Evolutionary conservation across 2,888 invertebrate genomes (phyloP).

Genomic region (Dasypolia templi): DNA sequence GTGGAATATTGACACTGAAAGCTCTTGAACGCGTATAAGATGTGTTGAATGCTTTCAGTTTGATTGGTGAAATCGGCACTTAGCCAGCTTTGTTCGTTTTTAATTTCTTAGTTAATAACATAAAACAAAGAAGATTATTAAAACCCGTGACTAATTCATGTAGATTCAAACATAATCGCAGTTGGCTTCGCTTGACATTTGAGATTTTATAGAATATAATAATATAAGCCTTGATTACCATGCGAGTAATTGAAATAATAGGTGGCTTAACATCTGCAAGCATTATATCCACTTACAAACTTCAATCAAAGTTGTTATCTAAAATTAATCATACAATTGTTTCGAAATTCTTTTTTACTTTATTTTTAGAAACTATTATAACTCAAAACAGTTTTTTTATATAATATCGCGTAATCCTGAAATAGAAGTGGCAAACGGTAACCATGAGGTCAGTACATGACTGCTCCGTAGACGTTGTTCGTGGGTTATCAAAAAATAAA

Average conservation of each 20-base stretch:
- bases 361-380: too few relatives aligned
- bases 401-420: not conserved
- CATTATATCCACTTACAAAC: conserved; percentile 5
- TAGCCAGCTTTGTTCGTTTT: not conserved
- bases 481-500: too few relatives aligned
- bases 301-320: conserved; percentile 21
- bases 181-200: conserved; percentile 40
- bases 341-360: too few relatives aligned
- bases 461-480: too few relatives aligned
- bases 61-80: too few relatives aligned
- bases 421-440: too few relatives aligned
- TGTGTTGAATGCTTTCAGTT: too few relatives aligned
- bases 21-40: too few relatives aligned
- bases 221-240: conserved; percentile 13
- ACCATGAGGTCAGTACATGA: too few relatives aligned
- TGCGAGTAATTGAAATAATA: conserved; percentile 39
- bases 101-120: not conserved
- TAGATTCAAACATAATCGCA: not conserved
- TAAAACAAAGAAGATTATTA: not conserved
- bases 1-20: too few relatives aligned
- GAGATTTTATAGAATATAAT: conserved; percentile 4
- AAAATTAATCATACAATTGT: conserved; percentile 6
- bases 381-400: too few relatives aligned
- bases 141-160: conserved; percentile 1
- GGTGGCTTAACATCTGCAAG: not conserved